A percentile compares a stretch with the other conserved stretches of the same genome.
Conservation (phyloP, 2,797 vertebrate species). For the Hybognathus amarus region DNA sequence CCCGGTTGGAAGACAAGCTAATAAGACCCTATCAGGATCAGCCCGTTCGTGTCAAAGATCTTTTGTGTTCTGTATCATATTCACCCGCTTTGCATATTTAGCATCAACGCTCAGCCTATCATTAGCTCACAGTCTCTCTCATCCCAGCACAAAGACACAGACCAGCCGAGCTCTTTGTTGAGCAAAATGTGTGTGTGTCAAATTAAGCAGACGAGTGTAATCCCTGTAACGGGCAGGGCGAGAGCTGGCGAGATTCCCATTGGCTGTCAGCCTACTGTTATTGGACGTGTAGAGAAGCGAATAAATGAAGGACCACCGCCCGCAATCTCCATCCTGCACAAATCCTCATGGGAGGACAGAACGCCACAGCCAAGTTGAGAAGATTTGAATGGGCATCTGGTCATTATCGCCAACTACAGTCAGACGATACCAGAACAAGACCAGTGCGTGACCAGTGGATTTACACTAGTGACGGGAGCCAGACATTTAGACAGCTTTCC, state of each 20-base stretch:
- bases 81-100: slow-evolving; percentile 68
- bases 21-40: slow-evolving; percentile 69
- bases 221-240: slow-evolving; percentile 44
- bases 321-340: slow-evolving; percentile 1
- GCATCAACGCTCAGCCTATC: slow-evolving; percentile 64
- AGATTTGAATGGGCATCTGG: not conserved
- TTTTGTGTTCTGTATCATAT: slow-evolving; percentile 70
- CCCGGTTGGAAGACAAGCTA: slow-evolving; percentile 76
- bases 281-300: slow-evolving; percentile 20
- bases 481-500: not conserved
- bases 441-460: not conserved
- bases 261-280: slow-evolving; percentile 24
- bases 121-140: slow-evolving; percentile 68
- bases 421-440: not conserved
- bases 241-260: slow-evolving; percentile 22
- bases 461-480: not conserved
- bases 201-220: slow-evolving; percentile 46
- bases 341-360: slow-evolving; percentile 3
- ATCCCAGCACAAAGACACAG: slow-evolving; percentile 52
- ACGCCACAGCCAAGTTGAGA: slow-evolving; percentile 21
- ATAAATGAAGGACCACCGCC: slow-evolving; percentile 48
- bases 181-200: slow-evolving; percentile 46
- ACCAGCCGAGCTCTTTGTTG: slow-evolving; percentile 71
- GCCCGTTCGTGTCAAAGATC: slow-evolving; percentile 67
- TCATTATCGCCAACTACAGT: not conserved